Percentiles rank a stretch among this genome's conserved stretches.
Conservation (phyloP, 2,888 invertebrate genomes). For the Teinopalpus imperialis region DNA sequence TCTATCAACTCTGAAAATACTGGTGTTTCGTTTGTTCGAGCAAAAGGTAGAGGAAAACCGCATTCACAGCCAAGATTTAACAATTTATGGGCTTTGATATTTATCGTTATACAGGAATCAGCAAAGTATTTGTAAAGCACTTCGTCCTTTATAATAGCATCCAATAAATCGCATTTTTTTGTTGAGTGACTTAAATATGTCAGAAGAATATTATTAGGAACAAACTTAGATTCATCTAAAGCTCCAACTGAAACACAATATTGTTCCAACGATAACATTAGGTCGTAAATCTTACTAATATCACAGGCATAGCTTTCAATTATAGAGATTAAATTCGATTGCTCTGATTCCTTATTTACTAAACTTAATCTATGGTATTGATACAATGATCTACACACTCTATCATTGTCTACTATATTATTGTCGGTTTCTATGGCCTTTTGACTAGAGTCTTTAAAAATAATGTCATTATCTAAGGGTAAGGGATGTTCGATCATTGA, state of each 20-base stretch:
- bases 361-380: conserved; percentile 71
- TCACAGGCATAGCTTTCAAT: conserved; percentile 71
- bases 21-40: conserved; percentile 59
- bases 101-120: conserved; percentile 81
- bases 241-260: conserved; percentile 67
- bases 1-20: conserved; percentile 81
- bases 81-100: conserved; percentile 63
- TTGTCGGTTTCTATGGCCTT: conserved; percentile 62
- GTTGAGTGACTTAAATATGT: conserved; percentile 57
- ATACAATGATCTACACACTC: conserved; percentile 63
- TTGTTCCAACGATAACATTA: conserved; percentile 64
- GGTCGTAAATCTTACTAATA: conserved; percentile 65
- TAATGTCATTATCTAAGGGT: conserved; percentile 54
- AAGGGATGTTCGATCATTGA: conserved; percentile 35
- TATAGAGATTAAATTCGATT: conserved; percentile 67
- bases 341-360: conserved; percentile 62
- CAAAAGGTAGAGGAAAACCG: conserved; percentile 81
- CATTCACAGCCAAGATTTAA: conserved; percentile 80
- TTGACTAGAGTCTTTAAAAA: conserved; percentile 75
- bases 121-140: conserved; percentile 75
- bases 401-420: conserved; percentile 53
- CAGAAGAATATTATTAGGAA: conserved; percentile 68
- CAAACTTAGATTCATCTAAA: conserved; percentile 61
- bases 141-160: conserved; percentile 61
- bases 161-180: conserved; percentile 49